Percentiles rank a stretch among this genome's conserved stretches.
Conservation (phyloP, 2,113 vertebrate species). For the Istiophorus platypterus region DNA sequence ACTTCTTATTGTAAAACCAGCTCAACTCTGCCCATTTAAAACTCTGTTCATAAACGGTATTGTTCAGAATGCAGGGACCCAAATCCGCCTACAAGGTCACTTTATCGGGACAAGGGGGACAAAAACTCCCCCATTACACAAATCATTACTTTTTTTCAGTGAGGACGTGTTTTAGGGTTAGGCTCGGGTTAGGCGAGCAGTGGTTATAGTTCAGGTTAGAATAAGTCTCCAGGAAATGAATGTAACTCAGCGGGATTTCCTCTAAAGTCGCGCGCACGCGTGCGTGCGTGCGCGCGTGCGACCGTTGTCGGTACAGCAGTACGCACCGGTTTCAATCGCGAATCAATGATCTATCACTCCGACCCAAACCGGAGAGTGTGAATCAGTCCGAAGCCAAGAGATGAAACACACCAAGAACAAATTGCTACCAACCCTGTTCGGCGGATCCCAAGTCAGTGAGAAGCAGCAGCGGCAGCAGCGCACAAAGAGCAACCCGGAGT, state of each 20-base stretch:
- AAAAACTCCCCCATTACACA: too few relatives aligned
- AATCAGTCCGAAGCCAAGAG: neutral
- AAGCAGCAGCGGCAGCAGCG: constrained; percentile 73
- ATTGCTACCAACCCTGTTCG: constrained; percentile 58
- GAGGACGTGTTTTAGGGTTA: too few relatives aligned
- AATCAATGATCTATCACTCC: neutral
- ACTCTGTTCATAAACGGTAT: neutral
- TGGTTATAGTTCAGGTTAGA: too few relatives aligned
- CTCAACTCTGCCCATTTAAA: neutral
- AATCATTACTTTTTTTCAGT: too few relatives aligned
- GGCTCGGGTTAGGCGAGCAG: too few relatives aligned
- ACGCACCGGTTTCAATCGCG: neutral
- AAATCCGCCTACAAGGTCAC: too few relatives aligned
- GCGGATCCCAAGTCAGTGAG: constrained; percentile 53
- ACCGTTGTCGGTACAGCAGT: neutral
- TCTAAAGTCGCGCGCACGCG: too few relatives aligned
- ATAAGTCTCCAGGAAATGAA: too few relatives aligned
- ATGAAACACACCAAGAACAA: neutral
- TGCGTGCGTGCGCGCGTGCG: neutral
- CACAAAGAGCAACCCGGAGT: constrained; percentile 66
- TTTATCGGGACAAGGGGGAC: too few relatives aligned
- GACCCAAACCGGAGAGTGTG: neutral
- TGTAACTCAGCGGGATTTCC: too few relatives aligned
- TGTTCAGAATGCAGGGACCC: too few relatives aligned
- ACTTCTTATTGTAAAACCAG: neutral